Percentiles rank a stretch among this genome's conserved stretches.
Evolutionary conservation across 2,113 vertebrate genomes (phyloP).

Genomic region (Dryoscopus gambensis): DNA sequence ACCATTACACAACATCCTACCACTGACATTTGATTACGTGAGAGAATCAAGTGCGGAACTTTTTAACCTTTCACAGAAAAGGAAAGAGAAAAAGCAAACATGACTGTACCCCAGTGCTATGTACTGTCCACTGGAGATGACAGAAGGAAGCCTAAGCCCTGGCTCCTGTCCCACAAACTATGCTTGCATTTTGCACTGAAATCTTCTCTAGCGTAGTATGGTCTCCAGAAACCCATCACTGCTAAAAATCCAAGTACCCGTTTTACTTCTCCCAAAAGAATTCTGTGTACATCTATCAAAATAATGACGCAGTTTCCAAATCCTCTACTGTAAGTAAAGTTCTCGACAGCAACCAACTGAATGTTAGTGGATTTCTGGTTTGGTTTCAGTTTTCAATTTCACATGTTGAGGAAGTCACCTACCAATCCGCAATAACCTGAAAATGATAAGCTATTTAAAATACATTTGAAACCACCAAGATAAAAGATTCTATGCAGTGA

Average conservation of each 20-base stretch:
- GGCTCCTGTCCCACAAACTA: neutral
- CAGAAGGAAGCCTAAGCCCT: neutral
- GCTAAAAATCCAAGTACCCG: neutral
- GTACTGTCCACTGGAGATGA: neutral
- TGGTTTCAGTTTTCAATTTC: neutral
- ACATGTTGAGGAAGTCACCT: neutral
- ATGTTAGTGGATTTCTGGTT: neutral
- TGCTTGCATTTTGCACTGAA: neutral
- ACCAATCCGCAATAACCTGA: neutral
- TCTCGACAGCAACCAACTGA: neutral
- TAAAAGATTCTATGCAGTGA: neutral
- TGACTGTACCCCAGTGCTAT: neutral
- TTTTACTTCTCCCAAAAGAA: neutral
- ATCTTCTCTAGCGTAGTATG: neutral
- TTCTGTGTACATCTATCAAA: neutral
- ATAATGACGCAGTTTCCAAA: neutral
- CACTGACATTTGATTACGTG: neutral
- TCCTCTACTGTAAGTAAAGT: neutral
- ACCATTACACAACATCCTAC: neutral
- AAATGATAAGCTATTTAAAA: neutral
- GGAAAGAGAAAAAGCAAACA: neutral
- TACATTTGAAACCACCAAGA: neutral
- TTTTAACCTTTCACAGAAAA: neutral
- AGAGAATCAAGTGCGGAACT: neutral
- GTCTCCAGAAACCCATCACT: neutral